These are phyloP conservation scores for Drosophila yooni DNA, from an alignment of 2,888 invertebrate genomes.

Conservation along the genomic window DNA sequence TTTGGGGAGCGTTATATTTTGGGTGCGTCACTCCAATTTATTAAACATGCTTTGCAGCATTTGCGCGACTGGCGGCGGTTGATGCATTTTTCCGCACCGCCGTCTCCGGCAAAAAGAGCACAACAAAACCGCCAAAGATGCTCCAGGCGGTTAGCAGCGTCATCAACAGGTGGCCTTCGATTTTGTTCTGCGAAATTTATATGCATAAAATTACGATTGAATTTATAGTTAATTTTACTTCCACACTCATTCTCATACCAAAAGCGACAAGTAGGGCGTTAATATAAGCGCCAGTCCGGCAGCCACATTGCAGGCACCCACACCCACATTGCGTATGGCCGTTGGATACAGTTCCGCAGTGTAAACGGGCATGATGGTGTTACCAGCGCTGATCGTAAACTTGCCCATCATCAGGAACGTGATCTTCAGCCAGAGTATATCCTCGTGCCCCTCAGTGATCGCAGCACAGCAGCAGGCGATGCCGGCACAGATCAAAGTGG, in stretches of 20 bases:
- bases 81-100: conserved; percentile 57
- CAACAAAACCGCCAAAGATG: conserved; percentile 89
- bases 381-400: conserved; percentile 91
- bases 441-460: conserved; percentile 86
- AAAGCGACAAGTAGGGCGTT: conserved; percentile 91
- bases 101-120: conserved; percentile 92
- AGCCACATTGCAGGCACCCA: conserved; percentile 91
- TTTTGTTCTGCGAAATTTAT: conserved; percentile 86
- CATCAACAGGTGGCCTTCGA: conserved; percentile 90
- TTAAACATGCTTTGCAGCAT: conserved; percentile 73
- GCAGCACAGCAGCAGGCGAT: conserved; percentile 89
- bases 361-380: conserved; percentile 91
- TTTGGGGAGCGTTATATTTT: background rate
- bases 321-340: conserved; percentile 89
- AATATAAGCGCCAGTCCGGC: conserved; percentile 90
- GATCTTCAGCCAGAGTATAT: conserved; percentile 89
- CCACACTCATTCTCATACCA: conserved; percentile 87
- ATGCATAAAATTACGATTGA: background rate
- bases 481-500: conserved; percentile 89
- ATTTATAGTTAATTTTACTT: too few species aligned
- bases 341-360: conserved; percentile 91
- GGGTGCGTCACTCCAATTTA: conserved; percentile 23
- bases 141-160: conserved; percentile 89
- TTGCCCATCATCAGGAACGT: conserved; percentile 92
- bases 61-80: conserved; percentile 36